Evolutionary conservation across 2,113 vertebrate genomes (phyloP).

Genomic region (Cynopterus brachyotis): DNA sequence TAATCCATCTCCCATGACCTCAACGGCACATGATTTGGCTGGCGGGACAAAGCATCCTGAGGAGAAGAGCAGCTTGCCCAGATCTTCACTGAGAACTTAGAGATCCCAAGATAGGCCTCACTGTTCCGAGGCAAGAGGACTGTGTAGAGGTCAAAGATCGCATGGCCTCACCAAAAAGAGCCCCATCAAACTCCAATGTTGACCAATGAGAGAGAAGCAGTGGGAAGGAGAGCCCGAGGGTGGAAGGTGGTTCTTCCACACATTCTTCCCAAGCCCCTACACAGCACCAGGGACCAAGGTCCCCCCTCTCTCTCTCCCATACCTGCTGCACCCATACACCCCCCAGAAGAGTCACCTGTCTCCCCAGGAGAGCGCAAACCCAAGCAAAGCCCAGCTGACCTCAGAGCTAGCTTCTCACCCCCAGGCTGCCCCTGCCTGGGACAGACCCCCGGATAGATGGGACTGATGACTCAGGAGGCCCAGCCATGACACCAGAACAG

Average conservation of each 20-base stretch:
- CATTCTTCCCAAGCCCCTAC: rapidly evolving
- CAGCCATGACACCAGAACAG: not conserved
- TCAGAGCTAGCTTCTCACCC: not conserved
- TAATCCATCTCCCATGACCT: slow-evolving; percentile 37
- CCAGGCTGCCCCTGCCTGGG: not conserved
- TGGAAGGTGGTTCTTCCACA: not conserved
- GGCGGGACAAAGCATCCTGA: not conserved
- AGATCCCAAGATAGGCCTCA: not conserved
- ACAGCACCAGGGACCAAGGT: not conserved
- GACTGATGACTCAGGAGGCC: not conserved
- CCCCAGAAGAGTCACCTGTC: too few species aligned
- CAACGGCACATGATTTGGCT: slow-evolving; percentile 41
- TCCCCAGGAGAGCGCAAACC: not conserved
- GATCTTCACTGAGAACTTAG: not conserved
- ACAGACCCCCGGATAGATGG: not conserved
- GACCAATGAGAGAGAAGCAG: not conserved
- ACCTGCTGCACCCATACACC: not conserved
- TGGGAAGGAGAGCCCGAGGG: rapidly evolving
- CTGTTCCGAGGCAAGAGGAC: not conserved
- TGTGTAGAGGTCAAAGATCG: not conserved
- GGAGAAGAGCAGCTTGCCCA: not conserved
- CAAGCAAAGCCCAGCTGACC: not conserved
- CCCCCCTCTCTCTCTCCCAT: not conserved
- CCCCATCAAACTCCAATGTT: not conserved
- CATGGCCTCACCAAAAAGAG: not conserved